Base-by-base conservation (phyloP, 2,113 vertebrate genomes). In the Aspidoscelis tigris region DNA sequence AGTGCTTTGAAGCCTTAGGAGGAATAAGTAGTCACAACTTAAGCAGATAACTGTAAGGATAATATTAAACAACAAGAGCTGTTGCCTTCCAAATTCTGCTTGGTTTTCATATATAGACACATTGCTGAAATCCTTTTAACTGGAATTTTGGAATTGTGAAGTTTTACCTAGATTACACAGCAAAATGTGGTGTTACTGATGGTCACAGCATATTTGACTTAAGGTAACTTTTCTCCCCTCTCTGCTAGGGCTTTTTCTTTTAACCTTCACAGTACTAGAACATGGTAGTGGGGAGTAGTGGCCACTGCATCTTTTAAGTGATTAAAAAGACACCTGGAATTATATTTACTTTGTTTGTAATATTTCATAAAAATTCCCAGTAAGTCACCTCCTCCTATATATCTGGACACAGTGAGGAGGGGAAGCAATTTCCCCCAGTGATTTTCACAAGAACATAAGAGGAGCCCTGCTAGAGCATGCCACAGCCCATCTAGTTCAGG, bases 11-110 rank as follows among this genome's bases (percentile, higher is more conserved):
- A 44, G 61, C 39, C 77, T 80, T 70, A 53, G 55, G 79, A 80
- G n/a, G 44, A 70, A 70, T 55, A 69, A 11, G 20, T 21, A 58
- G 65, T 33, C 69, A 33, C 44, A 84, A 55, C 58, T 65, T 58
- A 65, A 69, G 64, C 50, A 70, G 47, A 77, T 43, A 24, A n/a
- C 39, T 22, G 69, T 43, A 16, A 58, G 47, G 53, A 68, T 18
- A 21, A n/a, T 39, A 41, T 53, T 43, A n/a, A 68, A 41, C 21
- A 55, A n/a, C 4, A 73, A 64, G 14, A 77, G 5, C 68, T 55
- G 64, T 41, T 26, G 64, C 68, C 65, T 70, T n/a, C 82, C 53
- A 84, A 22, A 77, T 77, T 84, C 47, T 74, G n/a, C 47, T 77
- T 64, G 14, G 4, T 39, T 84, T 70, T 84, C 82, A 84, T 76